Conservation (phyloP, 2,888 invertebrate species). For the Orchesella flavescens region DNA sequence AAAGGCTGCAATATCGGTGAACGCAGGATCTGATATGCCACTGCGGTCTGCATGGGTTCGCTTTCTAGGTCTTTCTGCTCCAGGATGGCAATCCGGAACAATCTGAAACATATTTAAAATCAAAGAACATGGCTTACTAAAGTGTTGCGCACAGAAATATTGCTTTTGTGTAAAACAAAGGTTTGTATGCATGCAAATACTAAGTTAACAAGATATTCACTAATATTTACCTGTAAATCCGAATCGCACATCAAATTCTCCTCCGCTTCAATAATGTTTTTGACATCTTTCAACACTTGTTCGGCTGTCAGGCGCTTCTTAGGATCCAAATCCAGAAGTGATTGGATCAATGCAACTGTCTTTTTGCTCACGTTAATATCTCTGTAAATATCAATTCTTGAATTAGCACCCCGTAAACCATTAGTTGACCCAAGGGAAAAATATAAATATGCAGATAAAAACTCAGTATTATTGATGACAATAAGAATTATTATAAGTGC, state of each 20-base stretch:
- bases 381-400: constrained; percentile 73
- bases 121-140: too few species aligned
- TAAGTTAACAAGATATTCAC: background rate
- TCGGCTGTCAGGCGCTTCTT: constrained; percentile 80
- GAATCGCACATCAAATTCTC: constrained; percentile 67
- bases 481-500: constrained; percentile 29
- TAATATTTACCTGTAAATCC: constrained; percentile 72
- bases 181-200: too few species aligned
- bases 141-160: too few species aligned
- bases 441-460: background rate
- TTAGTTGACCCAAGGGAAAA: background rate
- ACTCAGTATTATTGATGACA: background rate
- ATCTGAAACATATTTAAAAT: constrained; percentile 54
- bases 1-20: constrained; percentile 20
- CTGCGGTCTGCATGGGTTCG: constrained; percentile 6
- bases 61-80: constrained; percentile 46
- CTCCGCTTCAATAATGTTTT: constrained; percentile 76
- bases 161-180: too few species aligned
- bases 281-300: constrained; percentile 80
- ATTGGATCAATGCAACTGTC: constrained; percentile 81
- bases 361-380: constrained; percentile 79
- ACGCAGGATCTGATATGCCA: constrained; percentile 17
- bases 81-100: constrained; percentile 60
- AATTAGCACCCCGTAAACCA: background rate
- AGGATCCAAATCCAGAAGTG: constrained; percentile 81